Base-by-base conservation (phyloP, 2,888 invertebrate species). In the Coelopa pilipes region DNA sequence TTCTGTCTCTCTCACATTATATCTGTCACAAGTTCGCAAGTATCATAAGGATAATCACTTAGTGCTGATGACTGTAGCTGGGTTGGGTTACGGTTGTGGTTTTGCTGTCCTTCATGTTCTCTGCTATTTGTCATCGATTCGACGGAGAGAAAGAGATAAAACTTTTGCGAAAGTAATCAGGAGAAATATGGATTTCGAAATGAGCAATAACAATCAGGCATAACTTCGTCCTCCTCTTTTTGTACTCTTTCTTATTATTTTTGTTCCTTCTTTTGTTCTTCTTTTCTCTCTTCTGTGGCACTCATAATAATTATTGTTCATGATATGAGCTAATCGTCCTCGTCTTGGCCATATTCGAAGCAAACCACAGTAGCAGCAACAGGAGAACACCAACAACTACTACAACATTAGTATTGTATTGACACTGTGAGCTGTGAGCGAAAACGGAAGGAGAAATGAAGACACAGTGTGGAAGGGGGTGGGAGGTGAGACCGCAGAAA, bases 31-130 rank as follows among this genome's bases (percentile, higher is more conserved):
- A 59, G 17, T 34, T 34, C 24, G n/a, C 70, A 60, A 50, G 69
- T 59, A 82, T 83, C 81, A 82, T 82, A 82, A 82, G 82, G 80
- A 83, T 82, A 82, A 82, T 82, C 81, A 82, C 81, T 82, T 82
- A 82, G 81, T 76, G 78, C 75, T 78, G 78, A 76, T 24, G 34
- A 24, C 24, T 34, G 63, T 57, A 17, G 7, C 17, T 47, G 2
- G 34, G 45, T 45, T 62, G 62, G 63, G 45, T 47, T 65, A 34
- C 34, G 34, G 34, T 34, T 34, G 2, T 34, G 2, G 34, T 34
- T 34, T 7, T 4, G 34, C 7, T 34, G 34, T 34, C 34, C 34
- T 34, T 34, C 34, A 34, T 34, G 34, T 2, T 34, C 7, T 34
- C 34, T 34, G 34, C 34, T 2, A 34, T 34, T 34, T 34, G 34